A percentile compares a stretch with the other conserved stretches of the same genome.
Evolutionary conservation across 2,113 vertebrate species (phyloP).

Genomic region (Hypanus sabinus): DNA sequence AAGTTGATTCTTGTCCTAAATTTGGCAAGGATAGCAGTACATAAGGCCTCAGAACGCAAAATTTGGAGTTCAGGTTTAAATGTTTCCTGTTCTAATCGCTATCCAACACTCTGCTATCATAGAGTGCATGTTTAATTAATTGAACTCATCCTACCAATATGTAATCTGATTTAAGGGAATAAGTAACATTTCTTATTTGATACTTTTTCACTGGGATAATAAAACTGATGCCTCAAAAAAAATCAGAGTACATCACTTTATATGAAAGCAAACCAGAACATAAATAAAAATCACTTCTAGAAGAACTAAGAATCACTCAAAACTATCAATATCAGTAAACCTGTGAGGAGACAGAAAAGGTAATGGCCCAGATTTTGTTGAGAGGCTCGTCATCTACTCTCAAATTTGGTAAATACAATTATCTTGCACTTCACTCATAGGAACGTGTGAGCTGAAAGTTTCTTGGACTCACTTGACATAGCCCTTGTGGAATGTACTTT

Average conservation of each 20-base stretch:
- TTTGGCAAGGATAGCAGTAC: background rate
- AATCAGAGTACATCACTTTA: background rate
- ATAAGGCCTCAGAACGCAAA: background rate
- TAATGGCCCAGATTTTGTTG: too few species aligned
- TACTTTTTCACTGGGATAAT: background rate
- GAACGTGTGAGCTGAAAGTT: too few species aligned
- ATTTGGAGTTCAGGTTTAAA: background rate
- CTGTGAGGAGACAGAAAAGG: background rate
- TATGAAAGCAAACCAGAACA: background rate
- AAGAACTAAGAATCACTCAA: background rate
- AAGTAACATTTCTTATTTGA: background rate
- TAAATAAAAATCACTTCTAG: background rate
- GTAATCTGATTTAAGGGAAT: background rate
- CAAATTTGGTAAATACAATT: too few species aligned
- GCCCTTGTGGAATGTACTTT: too few species aligned
- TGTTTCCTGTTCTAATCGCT: background rate
- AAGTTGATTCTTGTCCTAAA: background rate
- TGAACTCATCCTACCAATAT: background rate
- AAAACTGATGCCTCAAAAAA: background rate
- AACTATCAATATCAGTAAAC: background rate
- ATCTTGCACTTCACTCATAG: too few species aligned
- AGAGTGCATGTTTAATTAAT: background rate
- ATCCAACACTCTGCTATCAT: background rate
- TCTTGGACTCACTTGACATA: too few species aligned
- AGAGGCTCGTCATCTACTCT: too few species aligned